A percentile compares a stretch with the other conserved stretches of the same genome.
These are phyloP conservation scores for Coecobrya sp. DNA, from an alignment of 2,888 invertebrate genomes.

Conservation along the genomic window DNA sequence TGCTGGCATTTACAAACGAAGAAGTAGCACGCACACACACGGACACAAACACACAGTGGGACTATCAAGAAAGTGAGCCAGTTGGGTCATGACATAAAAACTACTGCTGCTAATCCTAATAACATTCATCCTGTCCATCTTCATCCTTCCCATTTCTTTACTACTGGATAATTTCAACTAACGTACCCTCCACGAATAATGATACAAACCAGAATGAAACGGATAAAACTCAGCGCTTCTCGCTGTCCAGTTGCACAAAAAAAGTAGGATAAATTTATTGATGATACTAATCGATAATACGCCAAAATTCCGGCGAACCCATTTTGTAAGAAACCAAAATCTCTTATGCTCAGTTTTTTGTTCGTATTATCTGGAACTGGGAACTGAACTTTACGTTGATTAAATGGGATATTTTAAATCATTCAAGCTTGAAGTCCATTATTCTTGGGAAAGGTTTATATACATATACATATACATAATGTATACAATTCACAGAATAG, in stretches of 20 bases:
- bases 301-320: neutral
- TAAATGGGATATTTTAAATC: slow-evolving; percentile 8
- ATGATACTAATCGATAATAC: slow-evolving; percentile 35
- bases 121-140: slow-evolving; percentile 50
- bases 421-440: neutral
- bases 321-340: neutral
- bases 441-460: neutral
- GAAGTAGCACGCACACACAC: slow-evolving; percentile 7
- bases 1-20: slow-evolving; percentile 31
- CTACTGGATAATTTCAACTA: slow-evolving; percentile 7
- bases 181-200: neutral
- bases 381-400: neutral
- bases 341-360: neutral
- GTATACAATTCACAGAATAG: no score
- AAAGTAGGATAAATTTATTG: slow-evolving; percentile 31
- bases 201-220: neutral
- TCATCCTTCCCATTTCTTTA: slow-evolving; percentile 40
- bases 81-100: slow-evolving; percentile 69
- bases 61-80: slow-evolving; percentile 68
- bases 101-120: slow-evolving; percentile 57
- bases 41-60: slow-evolving; percentile 39
- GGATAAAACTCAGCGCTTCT: neutral
- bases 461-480: no score
- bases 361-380: neutral
- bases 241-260: neutral